A percentile compares a stretch with the other conserved stretches of the same genome.
These are phyloP conservation scores for Pandemis cinnamomeana DNA, from an alignment of 2,888 invertebrate genomes.

Conservation along the genomic window DNA sequence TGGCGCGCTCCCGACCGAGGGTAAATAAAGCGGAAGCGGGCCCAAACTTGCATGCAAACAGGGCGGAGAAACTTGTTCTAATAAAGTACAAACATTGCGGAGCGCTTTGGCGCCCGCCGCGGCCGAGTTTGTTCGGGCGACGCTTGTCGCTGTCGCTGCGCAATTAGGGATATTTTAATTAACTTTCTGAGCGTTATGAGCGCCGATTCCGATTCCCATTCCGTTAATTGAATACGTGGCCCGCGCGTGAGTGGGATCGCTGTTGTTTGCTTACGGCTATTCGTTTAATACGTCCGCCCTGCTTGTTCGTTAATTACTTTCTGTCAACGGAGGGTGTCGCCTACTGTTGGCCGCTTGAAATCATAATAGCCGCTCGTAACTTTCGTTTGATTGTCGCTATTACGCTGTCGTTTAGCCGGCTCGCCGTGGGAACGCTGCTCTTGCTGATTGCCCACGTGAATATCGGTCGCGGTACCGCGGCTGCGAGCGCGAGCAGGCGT, in stretches of 20 bases:
- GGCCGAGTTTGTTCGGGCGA: slow-evolving; percentile 48
- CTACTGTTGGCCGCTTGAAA: slow-evolving; percentile 19
- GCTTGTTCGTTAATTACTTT: slow-evolving; percentile 54
- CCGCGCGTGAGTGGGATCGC: slow-evolving; percentile 55
- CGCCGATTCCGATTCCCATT: slow-evolving; percentile 73
- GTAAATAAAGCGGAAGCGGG: slow-evolving; percentile 62
- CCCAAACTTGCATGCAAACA: slow-evolving; percentile 71
- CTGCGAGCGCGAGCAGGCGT: slow-evolving; percentile 41
- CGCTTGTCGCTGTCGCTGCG: slow-evolving; percentile 53
- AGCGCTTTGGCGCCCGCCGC: slow-evolving; percentile 54
- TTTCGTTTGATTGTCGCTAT: slow-evolving; percentile 34
- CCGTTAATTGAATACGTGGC: slow-evolving; percentile 75
- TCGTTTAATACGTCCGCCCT: slow-evolving; percentile 54
- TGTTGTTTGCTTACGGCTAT: slow-evolving; percentile 61
- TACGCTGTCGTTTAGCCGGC: slow-evolving; percentile 15
- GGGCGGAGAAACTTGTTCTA: slow-evolving; percentile 69
- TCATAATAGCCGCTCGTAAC: slow-evolving; percentile 30
- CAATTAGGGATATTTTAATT: slow-evolving; percentile 76
- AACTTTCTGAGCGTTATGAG: slow-evolving; percentile 68
- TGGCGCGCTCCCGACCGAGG: slow-evolving; percentile 55
- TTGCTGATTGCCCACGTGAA: slow-evolving; percentile 10
- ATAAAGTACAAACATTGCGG: slow-evolving; percentile 79
- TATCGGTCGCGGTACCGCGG: slow-evolving; percentile 33
- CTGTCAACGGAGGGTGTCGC: slow-evolving; percentile 26
- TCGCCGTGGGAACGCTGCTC: background rate